Base-by-base conservation (phyloP, 2,888 invertebrate species). In the Orgyia antiqua region DNA sequence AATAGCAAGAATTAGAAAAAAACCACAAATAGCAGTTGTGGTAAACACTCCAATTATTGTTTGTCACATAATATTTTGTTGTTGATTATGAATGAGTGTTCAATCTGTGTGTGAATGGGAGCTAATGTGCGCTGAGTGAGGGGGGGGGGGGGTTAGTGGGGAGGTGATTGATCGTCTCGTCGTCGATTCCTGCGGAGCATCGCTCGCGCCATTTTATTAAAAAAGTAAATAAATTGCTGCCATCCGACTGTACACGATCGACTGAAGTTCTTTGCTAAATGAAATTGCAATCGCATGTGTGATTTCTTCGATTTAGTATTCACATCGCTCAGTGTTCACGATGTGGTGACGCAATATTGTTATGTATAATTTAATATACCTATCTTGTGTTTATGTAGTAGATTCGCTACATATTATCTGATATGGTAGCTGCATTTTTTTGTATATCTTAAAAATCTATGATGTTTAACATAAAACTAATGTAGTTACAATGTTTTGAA, bases 171-270 rank as follows among this genome's bases (percentile, higher is more conserved):
- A 55, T 54, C 42, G 34, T 34, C 10, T 39, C 42, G 45, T 31
- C 44, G 45, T 41, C 42, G 42, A 41, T 24, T 39, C 40, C 13
- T 29, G 27, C 26, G 30, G 31, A 26, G 24, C 30, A 25, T 18
- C 20, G 23, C 24, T 15, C 33, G 12, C 12, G 20, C 23, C 21
- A 36, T 54, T 58, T 58, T 56, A 54, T 53, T 53, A 56, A 58
- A 50, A 55, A 51, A 49, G 36, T 48, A 51, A 52, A 59, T 45
- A 58, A 45, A 55, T 55, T 37, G 51, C 39, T 11, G 21, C 27
- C 41, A 42, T 41, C 44, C 32, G 30, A 37, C 32, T 27, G 39
- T 30, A 39, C 23, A 36, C 44, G 36, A 48, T 49, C 39, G 36
- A 40, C 36, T 38, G 19, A 27, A 47, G 29, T 40, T 39, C 27